A percentile compares a stretch with the other conserved stretches of the same genome.
Evolutionary conservation across 2,113 vertebrate genomes (phyloP).

Genomic region (Passer montanus): DNA sequence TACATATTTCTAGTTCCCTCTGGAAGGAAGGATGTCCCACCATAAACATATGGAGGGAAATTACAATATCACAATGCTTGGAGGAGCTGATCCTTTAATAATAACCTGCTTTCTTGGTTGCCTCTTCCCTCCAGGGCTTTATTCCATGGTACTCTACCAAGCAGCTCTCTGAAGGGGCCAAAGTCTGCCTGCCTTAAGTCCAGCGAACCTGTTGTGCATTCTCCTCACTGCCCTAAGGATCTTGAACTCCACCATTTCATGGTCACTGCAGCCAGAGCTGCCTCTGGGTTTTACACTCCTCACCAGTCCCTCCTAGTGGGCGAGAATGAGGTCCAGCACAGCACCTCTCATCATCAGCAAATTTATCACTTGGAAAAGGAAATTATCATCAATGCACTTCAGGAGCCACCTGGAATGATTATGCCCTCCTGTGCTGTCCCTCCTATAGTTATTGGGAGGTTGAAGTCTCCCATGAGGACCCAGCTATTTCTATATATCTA

Average conservation of each 20-base stretch:
- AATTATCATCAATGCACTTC: neutral
- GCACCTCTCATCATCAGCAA: neutral
- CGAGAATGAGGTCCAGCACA: neutral
- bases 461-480: neutral
- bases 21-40: neutral
- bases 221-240: neutral
- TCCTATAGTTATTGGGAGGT: accelerated
- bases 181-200: neutral
- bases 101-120: neutral
- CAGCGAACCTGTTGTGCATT: accelerated
- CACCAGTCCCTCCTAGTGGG: neutral
- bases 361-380: neutral
- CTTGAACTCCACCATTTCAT: neutral
- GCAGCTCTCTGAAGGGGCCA: neutral
- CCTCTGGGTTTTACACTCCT: neutral
- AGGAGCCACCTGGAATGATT: neutral
- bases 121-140: neutral
- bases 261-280: neutral
- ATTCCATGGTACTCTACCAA: neutral
- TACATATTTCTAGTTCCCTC: neutral
- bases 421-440: neutral
- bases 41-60: neutral
- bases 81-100: neutral
- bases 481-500: no score
- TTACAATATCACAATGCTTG: neutral